Base-by-base conservation (phyloP, 2,888 invertebrate species). In the Drosophila pseudotakahashii region DNA sequence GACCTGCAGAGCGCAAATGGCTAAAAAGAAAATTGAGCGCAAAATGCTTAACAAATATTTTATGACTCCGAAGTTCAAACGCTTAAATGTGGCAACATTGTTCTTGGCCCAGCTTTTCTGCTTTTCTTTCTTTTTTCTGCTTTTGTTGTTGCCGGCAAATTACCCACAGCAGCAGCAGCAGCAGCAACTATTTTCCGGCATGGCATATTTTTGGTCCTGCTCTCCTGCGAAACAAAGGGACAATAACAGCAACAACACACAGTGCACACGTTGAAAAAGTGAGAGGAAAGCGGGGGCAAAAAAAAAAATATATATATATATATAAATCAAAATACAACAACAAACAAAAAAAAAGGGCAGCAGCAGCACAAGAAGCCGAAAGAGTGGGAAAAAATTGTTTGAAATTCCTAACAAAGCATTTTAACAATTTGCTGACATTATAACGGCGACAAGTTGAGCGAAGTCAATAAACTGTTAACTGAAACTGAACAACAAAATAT, bases 391-490 rank as follows among this genome's bases (percentile, higher is more conserved):
- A 81, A 88, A 88, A 81, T 75, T 88, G 88, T 85, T 88, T 77
- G 80, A 83, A 85, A 85, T 83, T 83, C 82, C 82, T 75, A 83
- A 82, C 83, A 85, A 83, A 83, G 83, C 86, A 85, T 88, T 83
- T 83, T 82, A 83, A 82, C 86, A 83, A 83, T 88, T 83, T 83
- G 83, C 83, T 83, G 88, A 83, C 88, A 83, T 83, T 83, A 86
- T 88, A 81, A 82, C 82, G 88, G 88, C 83, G 80, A 77, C 82
- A 83, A 83, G 86, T 85, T 88, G 80, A 82, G 81, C 77, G 76
- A 69, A 85, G 88, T 83, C 88, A 88, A 83, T 88, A 83, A 88
- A 83, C 88, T 85, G 88, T 83, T 85, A 81, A 79, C 88, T 79
- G 54, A 79, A 74, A 47, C 67, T 54, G 39, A 54, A 66, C 54